phyloP scores from a whole-genome alignment of 2,888 invertebrate species.

The Tenodera sinensis region DNA sequence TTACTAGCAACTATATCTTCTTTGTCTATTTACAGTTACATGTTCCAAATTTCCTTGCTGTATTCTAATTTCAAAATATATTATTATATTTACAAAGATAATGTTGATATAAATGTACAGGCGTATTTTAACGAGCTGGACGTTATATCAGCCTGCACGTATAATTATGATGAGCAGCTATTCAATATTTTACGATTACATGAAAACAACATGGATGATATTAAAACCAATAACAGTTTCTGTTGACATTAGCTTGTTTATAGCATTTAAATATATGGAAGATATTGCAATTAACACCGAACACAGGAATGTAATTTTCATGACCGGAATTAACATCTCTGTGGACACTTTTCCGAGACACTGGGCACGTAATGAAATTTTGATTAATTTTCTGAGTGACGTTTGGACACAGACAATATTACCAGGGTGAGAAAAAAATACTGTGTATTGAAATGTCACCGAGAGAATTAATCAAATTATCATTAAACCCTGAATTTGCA shows the following conservation, averaged over 20 bases:
- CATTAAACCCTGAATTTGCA: not conserved
- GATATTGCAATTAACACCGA: not conserved
- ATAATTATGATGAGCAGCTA: not conserved
- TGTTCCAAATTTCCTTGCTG: too few relatives aligned
- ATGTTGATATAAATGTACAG: too few relatives aligned
- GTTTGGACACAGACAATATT: not conserved
- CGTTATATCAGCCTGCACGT: not conserved
- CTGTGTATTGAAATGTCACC: not conserved
- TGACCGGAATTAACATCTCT: not conserved
- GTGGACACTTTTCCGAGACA: not conserved
- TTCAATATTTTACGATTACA: not conserved
- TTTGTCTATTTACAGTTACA: too few relatives aligned
- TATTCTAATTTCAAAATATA: too few relatives aligned
- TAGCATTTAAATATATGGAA: not conserved
- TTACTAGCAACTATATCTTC: too few relatives aligned
- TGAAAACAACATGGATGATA: not conserved
- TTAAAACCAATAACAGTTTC: not conserved
- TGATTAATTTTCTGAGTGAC: not conserved
- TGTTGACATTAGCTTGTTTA: not conserved
- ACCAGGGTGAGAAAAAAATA: not conserved
- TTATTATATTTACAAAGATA: too few relatives aligned
- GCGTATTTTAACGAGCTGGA: too few relatives aligned
- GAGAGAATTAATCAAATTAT: not conserved
- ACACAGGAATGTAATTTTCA: not conserved
- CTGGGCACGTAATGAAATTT: not conserved